Evolutionary conservation across 1,140 invertebrate genomes (phyloP).

Genomic region (Ceratina calcarata): DNA sequence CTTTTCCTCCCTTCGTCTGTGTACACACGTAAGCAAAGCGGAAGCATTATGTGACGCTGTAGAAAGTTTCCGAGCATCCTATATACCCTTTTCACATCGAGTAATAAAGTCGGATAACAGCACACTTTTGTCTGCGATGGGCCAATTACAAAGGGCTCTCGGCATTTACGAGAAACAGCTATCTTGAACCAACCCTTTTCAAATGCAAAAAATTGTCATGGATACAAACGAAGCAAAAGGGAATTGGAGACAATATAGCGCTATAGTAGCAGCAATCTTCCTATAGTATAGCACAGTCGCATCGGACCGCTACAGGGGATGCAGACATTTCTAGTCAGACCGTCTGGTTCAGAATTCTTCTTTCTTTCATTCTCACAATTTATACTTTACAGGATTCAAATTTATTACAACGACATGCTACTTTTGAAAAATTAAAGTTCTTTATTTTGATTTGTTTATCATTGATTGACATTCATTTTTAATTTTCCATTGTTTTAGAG

Average conservation of each 20-base stretch:
- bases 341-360: no score
- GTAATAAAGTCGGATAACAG: conserved; percentile 63
- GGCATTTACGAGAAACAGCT: not conserved
- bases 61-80: conserved; percentile 53
- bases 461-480: not conserved
- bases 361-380: no score
- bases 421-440: not conserved
- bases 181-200: not conserved
- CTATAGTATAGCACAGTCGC: no score
- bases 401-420: not conserved
- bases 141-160: conserved; percentile 13
- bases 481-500: not conserved
- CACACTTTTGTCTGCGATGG: conserved; percentile 32
- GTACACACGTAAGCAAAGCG: conserved; percentile 5
- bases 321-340: no score
- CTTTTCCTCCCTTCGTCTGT: conserved; percentile 28
- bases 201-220: no score
- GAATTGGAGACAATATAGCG: no score
- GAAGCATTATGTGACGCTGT: conserved; percentile 54
- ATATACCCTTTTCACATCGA: conserved; percentile 52
- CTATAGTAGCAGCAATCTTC: no score
- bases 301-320: no score
- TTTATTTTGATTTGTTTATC: not conserved
- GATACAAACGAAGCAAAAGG: no score
- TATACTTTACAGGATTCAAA: not conserved